Conservation (phyloP, 1,140 invertebrate genomes). For the Acromyrmex charruanus region DNA sequence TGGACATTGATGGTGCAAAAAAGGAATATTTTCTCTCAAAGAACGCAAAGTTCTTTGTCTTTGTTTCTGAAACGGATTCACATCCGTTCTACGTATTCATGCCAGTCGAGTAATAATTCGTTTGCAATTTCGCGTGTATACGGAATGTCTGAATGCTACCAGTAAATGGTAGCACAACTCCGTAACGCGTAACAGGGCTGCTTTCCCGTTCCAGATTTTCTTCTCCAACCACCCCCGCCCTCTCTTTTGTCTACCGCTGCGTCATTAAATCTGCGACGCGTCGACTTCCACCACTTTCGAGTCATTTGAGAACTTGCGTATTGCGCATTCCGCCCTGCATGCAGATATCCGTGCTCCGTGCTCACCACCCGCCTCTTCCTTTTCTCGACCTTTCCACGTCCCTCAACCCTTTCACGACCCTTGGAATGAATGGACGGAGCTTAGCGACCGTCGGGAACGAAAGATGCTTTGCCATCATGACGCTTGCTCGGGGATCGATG, state of each 20-base stretch:
- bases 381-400: slow-evolving; percentile 4
- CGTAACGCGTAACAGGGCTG: background rate
- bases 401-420: background rate
- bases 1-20: background rate
- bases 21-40: background rate
- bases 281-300: slow-evolving; percentile 37
- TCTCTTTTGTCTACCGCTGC: slow-evolving; percentile 14
- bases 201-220: slow-evolving; percentile 22
- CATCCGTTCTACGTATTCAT: background rate
- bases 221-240: background rate
- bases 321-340: slow-evolving; percentile 37
- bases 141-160: background rate
- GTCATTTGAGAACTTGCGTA: slow-evolving; percentile 48
- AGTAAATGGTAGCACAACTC: slow-evolving; percentile 8
- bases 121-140: background rate
- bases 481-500: slow-evolving; percentile 6
- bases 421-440: slow-evolving; percentile 39
- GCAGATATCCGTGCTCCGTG: slow-evolving; percentile 15
- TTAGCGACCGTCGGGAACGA: slow-evolving; percentile 12
- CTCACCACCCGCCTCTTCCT: background rate
- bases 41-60: background rate
- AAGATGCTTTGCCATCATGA: background rate
- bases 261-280: slow-evolving; percentile 62
- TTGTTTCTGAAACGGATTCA: background rate
- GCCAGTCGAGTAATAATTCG: slow-evolving; percentile 4